Base-by-base conservation (phyloP, 2,888 invertebrate species). In the Netelia virgata region DNA sequence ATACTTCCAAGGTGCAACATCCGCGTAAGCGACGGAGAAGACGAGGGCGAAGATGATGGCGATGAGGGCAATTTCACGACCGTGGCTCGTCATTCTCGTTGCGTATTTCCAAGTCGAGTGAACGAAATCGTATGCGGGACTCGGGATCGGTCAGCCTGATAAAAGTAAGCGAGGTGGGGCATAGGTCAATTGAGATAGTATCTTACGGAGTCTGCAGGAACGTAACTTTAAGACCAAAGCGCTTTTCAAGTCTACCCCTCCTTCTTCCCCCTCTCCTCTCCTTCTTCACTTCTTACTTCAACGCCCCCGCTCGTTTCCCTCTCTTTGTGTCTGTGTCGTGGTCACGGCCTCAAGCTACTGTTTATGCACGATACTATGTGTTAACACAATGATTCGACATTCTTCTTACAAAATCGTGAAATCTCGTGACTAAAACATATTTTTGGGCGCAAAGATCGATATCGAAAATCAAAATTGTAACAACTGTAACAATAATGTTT, bases 151-250 rank as follows among this genome's bases (percentile, higher is more conserved):
- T 68, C 70, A 81, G 85, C 66, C 85, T 78, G 88, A 90, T 89
- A 89, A 88, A 73, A 82, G 79, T 73, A 74, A 74, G 59, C 82
- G 86, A 68, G 79, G 85, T 87, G 90, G 90, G 90, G 87, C 91
- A 90, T 89, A 92, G 92, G 92, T 92, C 92, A 92, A 92, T 92
- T 91, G 90, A 90, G 89, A 89, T 89, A 88, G 86, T 66, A 89
- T 89, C 88, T 88, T 36, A 36, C 84, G 59, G 73, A 75, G 78
- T 70, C 82, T 55, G 6, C 53, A 57, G 47, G 36, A 73, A 77
- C 73, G 47, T 66, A 53, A 69, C 55, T n/a, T 76, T 20, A n/a
- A 68, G 59, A 66, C 59, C 63, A 61, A 80, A 61, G 63, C 61
- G 66, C 72, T 41, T 68, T 63, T 68, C 50, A 28, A 69, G n/a